Base-by-base conservation (phyloP, 30 jellyfish, hydroid and myxozoan genomes). In the Turritopsis rubra region DNA sequence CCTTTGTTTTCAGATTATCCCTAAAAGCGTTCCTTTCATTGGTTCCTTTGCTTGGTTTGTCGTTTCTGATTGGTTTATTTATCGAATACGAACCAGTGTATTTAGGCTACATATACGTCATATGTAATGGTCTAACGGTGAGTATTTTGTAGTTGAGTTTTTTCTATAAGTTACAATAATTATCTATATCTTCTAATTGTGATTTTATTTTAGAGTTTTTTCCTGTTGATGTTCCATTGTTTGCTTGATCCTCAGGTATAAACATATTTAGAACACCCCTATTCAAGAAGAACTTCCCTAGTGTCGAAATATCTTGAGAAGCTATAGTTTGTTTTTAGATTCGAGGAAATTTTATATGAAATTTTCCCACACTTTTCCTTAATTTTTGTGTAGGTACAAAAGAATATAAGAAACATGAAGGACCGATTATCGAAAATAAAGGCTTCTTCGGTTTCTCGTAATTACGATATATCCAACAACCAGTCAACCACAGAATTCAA, bases 61-160 rank as follows among this genome's bases (percentile, higher is more conserved):
- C 77, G 8, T 68, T n/a, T 22, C 16, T 68, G 4, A 19, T 22
- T 27, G 77, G 77, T 8, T 68, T 68, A 68, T 68, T 68, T 27
- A 19, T 68, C 19, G 77, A 68, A 27, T 68, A 68, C 77, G 30
- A 27, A n/a, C 77, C 77, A 68, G 8, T 68, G 30, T 68, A 68
- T 68, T 22, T 68, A 0, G 77, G 77, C 9, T 68, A 68, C 30
- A 27, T 68, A 8, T 68, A 68, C 30, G 77, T 68, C 21, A n/a
- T 1, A 7, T 68, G 77, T 27, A 68, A 19, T 22, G 77, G 77
- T 0, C 19, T 68, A 27, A 68, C 30, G 77, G 77, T 68, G 19
- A 7, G 77, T 60, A 60, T 60, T 60, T 60, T 60, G 19, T 60
- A 60, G 22, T 60, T 60, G 21, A n/a, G 30, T 27, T 22, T 7